Percentiles rank a stretch among this genome's conserved stretches.
Conservation (phyloP, 2,888 invertebrate species). For the Acleris emargana region DNA sequence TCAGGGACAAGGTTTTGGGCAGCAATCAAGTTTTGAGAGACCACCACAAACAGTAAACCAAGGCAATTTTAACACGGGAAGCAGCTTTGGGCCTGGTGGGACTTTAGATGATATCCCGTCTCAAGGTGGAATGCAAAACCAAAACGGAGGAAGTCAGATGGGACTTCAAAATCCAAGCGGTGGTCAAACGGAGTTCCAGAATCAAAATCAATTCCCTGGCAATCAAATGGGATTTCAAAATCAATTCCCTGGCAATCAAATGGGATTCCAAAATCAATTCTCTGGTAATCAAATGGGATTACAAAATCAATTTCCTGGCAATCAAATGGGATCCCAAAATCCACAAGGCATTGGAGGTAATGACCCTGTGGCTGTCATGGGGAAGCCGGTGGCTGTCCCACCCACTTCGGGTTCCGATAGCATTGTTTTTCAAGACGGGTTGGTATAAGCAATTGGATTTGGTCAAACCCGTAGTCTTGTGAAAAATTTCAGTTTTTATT, state of each 20-base stretch:
- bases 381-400: conserved; percentile 46
- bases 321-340: conserved; percentile 13
- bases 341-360: conserved; percentile 11
- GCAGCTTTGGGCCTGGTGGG: conserved; percentile 31
- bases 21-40: conserved; percentile 10
- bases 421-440: conserved; percentile 46
- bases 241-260: conserved; percentile 29
- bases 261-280: conserved; percentile 8
- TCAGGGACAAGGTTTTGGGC: neutral
- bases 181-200: conserved; percentile 9
- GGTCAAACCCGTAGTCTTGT: no score
- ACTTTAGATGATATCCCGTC: conserved; percentile 40
- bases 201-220: conserved; percentile 8
- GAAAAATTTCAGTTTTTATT: no score
- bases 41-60: conserved; percentile 21
- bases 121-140: conserved; percentile 10
- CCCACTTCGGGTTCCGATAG: conserved; percentile 39
- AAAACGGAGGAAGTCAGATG: conserved; percentile 9
- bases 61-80: conserved; percentile 36
- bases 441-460: conserved; percentile 36
- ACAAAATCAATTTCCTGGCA: conserved; percentile 10
- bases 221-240: conserved; percentile 28
- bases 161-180: conserved; percentile 35
- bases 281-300: conserved; percentile 11
- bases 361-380: conserved; percentile 42